phyloP scores from a whole-genome alignment of 2,113 vertebrate species.

The Casuarius casuarius region DNA sequence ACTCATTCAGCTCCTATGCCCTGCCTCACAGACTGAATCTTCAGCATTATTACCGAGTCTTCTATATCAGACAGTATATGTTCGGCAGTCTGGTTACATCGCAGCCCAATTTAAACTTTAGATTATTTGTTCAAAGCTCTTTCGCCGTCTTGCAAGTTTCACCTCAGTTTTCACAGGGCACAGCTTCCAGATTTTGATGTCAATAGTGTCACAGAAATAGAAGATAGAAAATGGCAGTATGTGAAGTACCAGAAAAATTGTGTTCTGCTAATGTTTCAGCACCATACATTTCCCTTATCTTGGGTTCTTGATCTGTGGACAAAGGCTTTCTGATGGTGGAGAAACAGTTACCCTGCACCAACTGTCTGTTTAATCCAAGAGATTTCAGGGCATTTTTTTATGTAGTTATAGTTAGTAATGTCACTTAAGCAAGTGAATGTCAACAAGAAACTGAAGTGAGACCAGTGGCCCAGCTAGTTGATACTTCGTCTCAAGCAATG shows the following conservation, averaged over 20 bases:
- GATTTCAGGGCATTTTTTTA: background rate
- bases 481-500: background rate
- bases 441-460: background rate
- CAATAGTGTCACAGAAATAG: background rate
- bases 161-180: background rate
- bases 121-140: background rate
- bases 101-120: background rate
- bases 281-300: background rate
- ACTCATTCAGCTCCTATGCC: background rate
- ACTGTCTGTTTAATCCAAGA: background rate
- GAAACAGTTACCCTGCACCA: background rate
- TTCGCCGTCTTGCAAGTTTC: background rate
- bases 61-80: background rate
- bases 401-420: fast-evolving
- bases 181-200: background rate
- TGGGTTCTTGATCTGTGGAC: background rate
- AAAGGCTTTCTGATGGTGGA: background rate
- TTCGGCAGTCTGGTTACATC: background rate
- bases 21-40: background rate
- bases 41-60: background rate
- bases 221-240: background rate
- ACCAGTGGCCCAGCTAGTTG: background rate
- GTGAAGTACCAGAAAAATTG: background rate
- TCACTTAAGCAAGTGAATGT: background rate
- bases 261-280: background rate